phyloP scores from a whole-genome alignment of 2,797 vertebrate species.

The Cossypha polioptera region DNA sequence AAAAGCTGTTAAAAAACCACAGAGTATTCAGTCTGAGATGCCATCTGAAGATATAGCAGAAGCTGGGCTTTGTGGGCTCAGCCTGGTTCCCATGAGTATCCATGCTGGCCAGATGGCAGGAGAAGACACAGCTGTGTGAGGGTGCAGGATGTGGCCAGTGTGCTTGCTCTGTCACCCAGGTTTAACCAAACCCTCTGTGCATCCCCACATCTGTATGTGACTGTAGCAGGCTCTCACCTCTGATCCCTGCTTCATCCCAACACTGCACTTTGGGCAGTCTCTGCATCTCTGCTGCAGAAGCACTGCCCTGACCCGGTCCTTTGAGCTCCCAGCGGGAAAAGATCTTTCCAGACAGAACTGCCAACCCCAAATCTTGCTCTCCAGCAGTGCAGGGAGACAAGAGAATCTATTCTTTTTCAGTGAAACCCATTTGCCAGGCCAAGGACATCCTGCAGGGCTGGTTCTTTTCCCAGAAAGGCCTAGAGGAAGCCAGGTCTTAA shows the following conservation, averaged over 20 bases:
- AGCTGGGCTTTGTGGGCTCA: background rate
- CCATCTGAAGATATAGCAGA: background rate
- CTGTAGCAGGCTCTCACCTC: background rate
- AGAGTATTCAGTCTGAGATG: background rate
- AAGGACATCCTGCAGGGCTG: background rate
- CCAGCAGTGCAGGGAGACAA: background rate
- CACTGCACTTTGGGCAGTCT: background rate
- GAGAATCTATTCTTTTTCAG: background rate
- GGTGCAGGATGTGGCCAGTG: background rate
- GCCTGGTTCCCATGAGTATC: background rate
- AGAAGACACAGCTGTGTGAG: fast-evolving
- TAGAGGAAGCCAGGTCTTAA: background rate
- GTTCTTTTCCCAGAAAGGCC: background rate
- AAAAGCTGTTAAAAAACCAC: constrained; percentile 76
- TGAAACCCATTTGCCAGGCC: background rate
- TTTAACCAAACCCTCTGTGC: background rate
- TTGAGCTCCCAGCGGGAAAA: background rate
- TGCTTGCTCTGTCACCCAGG: fast-evolving
- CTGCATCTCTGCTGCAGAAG: background rate
- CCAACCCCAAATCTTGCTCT: background rate
- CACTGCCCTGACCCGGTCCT: fast-evolving
- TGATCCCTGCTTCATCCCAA: background rate
- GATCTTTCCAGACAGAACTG: background rate
- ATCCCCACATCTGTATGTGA: fast-evolving
- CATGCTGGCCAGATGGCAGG: background rate